Conservation (phyloP, 2,797 vertebrate genomes). For the Gymnothorax reevesii region DNA sequence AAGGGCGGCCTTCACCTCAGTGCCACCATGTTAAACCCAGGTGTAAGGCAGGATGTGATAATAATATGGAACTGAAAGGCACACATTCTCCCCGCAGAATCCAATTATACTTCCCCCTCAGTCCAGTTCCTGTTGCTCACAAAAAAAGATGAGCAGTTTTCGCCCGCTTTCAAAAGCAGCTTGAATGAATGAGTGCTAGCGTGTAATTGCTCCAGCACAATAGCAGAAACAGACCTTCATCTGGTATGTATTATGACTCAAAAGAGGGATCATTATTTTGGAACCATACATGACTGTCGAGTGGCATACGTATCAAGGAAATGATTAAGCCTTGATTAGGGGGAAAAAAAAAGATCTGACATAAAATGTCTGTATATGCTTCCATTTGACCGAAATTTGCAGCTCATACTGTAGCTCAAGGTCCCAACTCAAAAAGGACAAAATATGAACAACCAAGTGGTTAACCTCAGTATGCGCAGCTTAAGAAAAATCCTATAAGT, state of each 20-base stretch:
- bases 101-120: constrained; percentile 8
- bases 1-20: neutral
- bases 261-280: neutral
- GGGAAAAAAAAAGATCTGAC: neutral
- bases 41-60: constrained; percentile 6
- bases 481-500: neutral
- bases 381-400: neutral
- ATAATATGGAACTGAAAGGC: constrained; percentile 16
- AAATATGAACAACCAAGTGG: neutral
- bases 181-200: constrained; percentile 9
- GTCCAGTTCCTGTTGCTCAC: neutral
- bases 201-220: neutral
- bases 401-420: neutral
- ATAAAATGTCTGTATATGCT: neutral
- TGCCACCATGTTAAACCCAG: neutral
- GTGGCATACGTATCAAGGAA: neutral
- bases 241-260: neutral
- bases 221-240: neutral
- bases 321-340: neutral
- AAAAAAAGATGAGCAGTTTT: constrained; percentile 1
- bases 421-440: neutral
- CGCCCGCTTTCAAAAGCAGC: constrained; percentile 1
- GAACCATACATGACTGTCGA: neutral
- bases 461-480: neutral
- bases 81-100: constrained; percentile 10